phyloP scores from a whole-genome alignment of 2,797 vertebrate species.

The Trachops cirrhosus region DNA sequence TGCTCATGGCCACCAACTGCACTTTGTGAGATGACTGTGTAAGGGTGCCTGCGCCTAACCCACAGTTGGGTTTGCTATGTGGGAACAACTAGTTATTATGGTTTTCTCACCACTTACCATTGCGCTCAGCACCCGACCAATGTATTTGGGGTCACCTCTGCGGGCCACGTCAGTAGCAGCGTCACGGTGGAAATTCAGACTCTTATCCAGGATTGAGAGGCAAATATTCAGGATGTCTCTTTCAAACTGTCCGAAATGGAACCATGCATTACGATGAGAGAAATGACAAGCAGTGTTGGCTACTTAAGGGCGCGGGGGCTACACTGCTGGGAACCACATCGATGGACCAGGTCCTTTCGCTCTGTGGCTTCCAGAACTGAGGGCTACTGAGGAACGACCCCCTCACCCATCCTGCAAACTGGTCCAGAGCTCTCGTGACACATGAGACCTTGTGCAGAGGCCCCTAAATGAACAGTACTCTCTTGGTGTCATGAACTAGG shows the following conservation, averaged over 20 bases:
- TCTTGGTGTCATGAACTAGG: neutral
- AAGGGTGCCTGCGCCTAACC: fast-evolving
- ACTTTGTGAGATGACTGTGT: neutral
- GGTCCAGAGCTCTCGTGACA: neutral
- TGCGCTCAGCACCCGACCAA: constrained; percentile 84
- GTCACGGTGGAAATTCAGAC: constrained; percentile 81
- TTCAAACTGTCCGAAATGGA: constrained; percentile 81
- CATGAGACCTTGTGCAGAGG: neutral
- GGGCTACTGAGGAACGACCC: neutral
- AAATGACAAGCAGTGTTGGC: neutral
- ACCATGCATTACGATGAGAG: neutral
- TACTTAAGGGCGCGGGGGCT: neutral
- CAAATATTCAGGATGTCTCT: constrained; percentile 79
- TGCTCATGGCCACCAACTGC: neutral
- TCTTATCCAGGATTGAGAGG: constrained; percentile 82
- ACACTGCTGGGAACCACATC: neutral
- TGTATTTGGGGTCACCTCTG: constrained; percentile 81
- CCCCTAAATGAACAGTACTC: neutral
- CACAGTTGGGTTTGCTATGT: neutral
- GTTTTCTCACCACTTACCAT: constrained; percentile 81
- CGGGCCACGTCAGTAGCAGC: constrained; percentile 76
- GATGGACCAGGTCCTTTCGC: fast-evolving
- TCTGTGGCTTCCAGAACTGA: neutral
- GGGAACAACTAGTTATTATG: neutral
- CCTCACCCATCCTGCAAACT: neutral